Evolutionary conservation across 2,797 vertebrate species (phyloP), one percentile per base, ranked within the genome.

Genomic region (Petrocephalus sullivani): DNA sequence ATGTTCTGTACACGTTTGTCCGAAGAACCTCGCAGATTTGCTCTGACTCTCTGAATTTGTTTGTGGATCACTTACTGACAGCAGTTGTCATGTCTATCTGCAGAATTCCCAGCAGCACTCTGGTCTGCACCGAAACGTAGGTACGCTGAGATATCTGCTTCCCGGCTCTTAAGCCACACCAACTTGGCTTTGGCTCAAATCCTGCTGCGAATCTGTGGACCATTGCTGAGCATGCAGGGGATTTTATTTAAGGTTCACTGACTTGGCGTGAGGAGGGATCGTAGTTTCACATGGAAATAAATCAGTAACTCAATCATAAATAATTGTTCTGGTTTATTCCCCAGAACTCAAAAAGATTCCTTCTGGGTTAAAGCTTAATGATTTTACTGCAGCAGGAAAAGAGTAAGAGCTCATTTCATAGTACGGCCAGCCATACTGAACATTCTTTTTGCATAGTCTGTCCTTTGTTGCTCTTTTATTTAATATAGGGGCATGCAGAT

Each of bases 301-400:
- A 78, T 78, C 71, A 46, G 71, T 78, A 78, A n/a, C 71, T 78
- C 41, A 78, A 75, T 75, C 37, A 75, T 75, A 41, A 75, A 75
- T 75, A 41, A 78, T 46, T 78, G 64, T 67, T 67, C 64, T 67
- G 33, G 64, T 33, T 67, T 67, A 67, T 46, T 78, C 71, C 37
- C 14, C 16, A 78, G 71, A 37, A 78, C 37, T 37, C 37, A 78
- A 16, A 78, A 78, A 46, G 14, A 46, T 46, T 14, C 71, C 37
- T 78, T 78, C 71, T 46, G 37, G 71, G 14, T 78, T 78, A 41
- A 78, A 78, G 28, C 4, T 67, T 33, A 67, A 67, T 67, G 33
- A 64, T 12, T 12, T 67, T 67, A 14, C 28, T 33, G 10, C 10
- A 33, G 10, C 64, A 67, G 28, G 10, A 67, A 33, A 33, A 67